These are phyloP conservation scores for Anolis sagrei DNA, from an alignment of 2,113 vertebrate species.

Conservation along the genomic window DNA sequence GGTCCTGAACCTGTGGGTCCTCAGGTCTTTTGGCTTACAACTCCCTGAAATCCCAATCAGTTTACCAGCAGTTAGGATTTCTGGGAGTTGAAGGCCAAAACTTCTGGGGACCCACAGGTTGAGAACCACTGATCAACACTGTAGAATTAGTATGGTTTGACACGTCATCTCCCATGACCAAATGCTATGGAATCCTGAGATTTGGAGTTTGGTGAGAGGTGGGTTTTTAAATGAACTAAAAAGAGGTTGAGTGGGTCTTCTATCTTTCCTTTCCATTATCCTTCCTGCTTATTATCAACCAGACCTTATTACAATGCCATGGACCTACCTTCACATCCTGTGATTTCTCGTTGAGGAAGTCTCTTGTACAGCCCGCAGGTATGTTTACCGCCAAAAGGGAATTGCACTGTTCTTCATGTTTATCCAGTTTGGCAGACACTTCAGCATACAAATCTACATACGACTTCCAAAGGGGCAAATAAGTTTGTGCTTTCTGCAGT, in stretches of 20 bases:
- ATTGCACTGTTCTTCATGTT: conserved; percentile 69
- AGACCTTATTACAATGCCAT: background rate
- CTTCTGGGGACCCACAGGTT: no score
- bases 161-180: no score
- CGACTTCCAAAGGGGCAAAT: conserved; percentile 79
- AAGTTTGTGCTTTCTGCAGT: conserved; percentile 60
- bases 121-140: no score
- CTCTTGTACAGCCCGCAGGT: conserved; percentile 60
- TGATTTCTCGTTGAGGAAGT: conserved; percentile 71
- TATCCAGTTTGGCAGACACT: conserved; percentile 67
- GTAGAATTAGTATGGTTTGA: no score
- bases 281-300: background rate
- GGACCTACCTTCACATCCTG: conserved; percentile 76
- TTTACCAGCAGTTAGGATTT: no score
- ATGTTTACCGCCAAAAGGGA: conserved; percentile 56
- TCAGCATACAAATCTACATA: conserved; percentile 54
- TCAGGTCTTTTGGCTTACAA: no score
- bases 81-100: no score
- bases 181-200: no score
- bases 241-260: background rate
- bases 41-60: no score
- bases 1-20: no score
- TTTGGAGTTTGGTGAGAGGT: no score
- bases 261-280: background rate
- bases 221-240: background rate